Evolutionary conservation across 2,113 vertebrate genomes (phyloP).

Genomic region (Galemys pyrenaicus): DNA sequence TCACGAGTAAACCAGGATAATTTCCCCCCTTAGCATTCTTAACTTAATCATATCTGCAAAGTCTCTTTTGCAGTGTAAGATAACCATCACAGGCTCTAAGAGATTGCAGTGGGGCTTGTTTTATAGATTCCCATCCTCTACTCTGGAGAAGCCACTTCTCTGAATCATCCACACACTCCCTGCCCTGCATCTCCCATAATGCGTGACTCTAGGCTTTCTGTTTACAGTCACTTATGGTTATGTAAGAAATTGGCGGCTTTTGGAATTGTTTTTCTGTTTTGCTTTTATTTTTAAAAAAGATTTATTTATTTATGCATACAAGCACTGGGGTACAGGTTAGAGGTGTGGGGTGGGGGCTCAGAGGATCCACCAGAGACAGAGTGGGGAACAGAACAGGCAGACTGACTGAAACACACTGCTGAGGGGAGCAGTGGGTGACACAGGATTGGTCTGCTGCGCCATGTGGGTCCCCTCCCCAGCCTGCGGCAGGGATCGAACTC

Average conservation of each 20-base stretch:
- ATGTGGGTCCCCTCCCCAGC: too few relatives aligned
- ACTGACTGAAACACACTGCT: too few relatives aligned
- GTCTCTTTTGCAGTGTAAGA: neutral
- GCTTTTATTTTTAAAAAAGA: too few relatives aligned
- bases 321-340: too few relatives aligned
- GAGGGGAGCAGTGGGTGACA: too few relatives aligned
- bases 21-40: neutral
- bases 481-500: too few relatives aligned
- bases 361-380: too few relatives aligned
- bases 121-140: neutral
- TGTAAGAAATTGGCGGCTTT: neutral
- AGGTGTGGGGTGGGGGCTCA: too few relatives aligned
- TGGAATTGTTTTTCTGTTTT: slow-evolving; percentile 19
- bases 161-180: neutral
- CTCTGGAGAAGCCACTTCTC: neutral
- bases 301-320: too few relatives aligned
- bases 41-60: neutral
- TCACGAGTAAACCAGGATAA: neutral
- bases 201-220: neutral
- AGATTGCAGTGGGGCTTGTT: neutral
- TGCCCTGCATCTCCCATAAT: neutral
- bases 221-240: neutral
- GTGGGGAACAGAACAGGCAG: too few relatives aligned
- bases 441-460: too few relatives aligned
- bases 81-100: neutral